A percentile compares a stretch with the other conserved stretches of the same genome.
Conservation (phyloP, 2,113 vertebrate genomes). For the Megaleporinus macrocephalus region DNA sequence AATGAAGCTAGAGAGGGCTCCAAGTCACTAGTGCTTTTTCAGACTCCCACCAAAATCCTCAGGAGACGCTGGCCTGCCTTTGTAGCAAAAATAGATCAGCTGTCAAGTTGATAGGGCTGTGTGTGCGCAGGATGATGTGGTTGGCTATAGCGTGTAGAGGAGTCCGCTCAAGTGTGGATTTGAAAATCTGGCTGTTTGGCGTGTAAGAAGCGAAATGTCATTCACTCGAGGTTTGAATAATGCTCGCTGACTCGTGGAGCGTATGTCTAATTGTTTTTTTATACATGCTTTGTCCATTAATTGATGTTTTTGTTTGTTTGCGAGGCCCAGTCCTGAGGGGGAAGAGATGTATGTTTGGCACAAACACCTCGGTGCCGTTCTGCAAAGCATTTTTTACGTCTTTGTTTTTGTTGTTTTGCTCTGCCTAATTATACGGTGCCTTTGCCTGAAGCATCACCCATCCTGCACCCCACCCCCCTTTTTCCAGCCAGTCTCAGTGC, state of each 20-base stretch:
- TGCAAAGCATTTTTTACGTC: slow-evolving; percentile 31
- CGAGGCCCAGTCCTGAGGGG: slow-evolving; percentile 18
- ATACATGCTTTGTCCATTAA: slow-evolving; percentile 24
- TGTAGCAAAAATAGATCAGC: slow-evolving; percentile 33
- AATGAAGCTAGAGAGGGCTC: slow-evolving; percentile 44
- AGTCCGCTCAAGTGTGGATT: not conserved
- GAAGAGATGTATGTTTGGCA: slow-evolving; percentile 28
- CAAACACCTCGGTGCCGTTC: slow-evolving; percentile 23
- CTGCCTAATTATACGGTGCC: slow-evolving; percentile 46
- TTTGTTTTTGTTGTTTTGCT: slow-evolving; percentile 48
- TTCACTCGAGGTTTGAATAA: slow-evolving; percentile 15
- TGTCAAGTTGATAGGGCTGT: slow-evolving; percentile 9
- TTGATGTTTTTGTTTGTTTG: slow-evolving; percentile 40
- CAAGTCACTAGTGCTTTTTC: slow-evolving; percentile 40
- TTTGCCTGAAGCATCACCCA: slow-evolving; percentile 40
- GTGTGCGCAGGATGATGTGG: slow-evolving; percentile 21
- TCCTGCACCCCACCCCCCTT: not conserved
- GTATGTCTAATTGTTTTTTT: slow-evolving; percentile 10
- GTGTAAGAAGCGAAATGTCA: slow-evolving; percentile 5
- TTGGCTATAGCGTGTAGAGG: slow-evolving; percentile 4
- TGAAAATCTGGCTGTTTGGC: not conserved
- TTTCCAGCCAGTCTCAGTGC: not conserved
- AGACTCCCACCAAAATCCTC: slow-evolving; percentile 29
- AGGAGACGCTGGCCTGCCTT: slow-evolving; percentile 42
- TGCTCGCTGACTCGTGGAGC: not conserved